Evolutionary conservation across 2,113 vertebrate genomes (phyloP), one percentile per base, ranked within the genome.

Genomic region (Mus spicilegus): DNA sequence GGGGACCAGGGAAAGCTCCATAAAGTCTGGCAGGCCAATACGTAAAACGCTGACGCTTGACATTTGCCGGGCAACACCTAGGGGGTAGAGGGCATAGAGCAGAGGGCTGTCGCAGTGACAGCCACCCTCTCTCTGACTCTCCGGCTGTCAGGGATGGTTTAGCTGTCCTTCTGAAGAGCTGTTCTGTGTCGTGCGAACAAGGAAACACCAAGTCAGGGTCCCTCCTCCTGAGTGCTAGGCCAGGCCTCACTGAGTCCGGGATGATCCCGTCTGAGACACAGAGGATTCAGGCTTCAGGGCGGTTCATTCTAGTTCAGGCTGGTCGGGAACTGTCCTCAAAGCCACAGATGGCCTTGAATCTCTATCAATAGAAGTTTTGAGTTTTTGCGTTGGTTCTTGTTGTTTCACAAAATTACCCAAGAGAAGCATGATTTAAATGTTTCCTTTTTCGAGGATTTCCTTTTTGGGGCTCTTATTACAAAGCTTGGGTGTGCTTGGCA

Each of bases 121-220:
- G 39, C 36, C 2, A 5, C 26, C 22, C 20, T 89, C 4, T 3
- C 51, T 22, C 39, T 86, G 33, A 5, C 4, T 39, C 46, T 51
- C 65, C 10, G 8, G 89, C 56, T 58, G 9, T 11, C 0, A 19
- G 22, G 54, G 42, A 22, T 4, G 0, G 42, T 2, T 11, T 56
- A 16, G 3, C 78, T 39, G 33, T 85, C 73, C n/a, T 87, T 3
- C 42, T 12, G 77, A 82, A 24, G 26, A 39, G 16, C 82, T 36
- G n/a, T 3, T 54, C 20, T 12, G 3, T 1, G 5, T 46, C 5
- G 0, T 0, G 10, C 30, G 14, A 46, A 51, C 19, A 17, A 51
- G 58, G 36, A 69, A 36, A 17, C 13, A 13, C 0, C 5, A 11
- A 9, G 56, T 65, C 65, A 67, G 28, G 4, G 22, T 7, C 1